Base-by-base conservation (phyloP, 2,797 vertebrate species). In the Sebastolobus alascanus region DNA sequence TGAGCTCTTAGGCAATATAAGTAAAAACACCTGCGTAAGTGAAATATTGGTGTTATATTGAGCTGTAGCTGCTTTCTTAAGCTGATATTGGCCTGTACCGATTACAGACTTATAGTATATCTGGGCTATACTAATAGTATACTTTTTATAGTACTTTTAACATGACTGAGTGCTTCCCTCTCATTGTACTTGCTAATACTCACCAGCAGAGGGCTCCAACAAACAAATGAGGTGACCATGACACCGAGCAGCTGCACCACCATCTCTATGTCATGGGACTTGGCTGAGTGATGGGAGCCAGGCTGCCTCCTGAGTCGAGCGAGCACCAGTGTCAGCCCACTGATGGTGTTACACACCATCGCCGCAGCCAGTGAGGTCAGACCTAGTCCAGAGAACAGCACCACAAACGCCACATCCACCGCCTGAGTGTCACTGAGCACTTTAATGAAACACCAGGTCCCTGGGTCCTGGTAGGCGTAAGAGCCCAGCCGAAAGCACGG, bases 191-290 rank as follows among this genome's bases (percentile, higher is more conserved):
- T 84, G 43, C 58, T 31, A 1, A 18, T 10, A 94, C 97, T 96
- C 90, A 98, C 97, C 97, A 98, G 93, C 87, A 98, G 93, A 67
- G 97, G 97, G 87, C 97, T 97, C 97, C 97, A 98, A 92, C 97
- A 98, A 87, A 98, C 95, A 69, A 96, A 97, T 0, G 97, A 97
- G 8, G 97, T 97, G 84, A 96, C 89, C 96, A 97, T 98, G 93
- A 98, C 97, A 67, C 97, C 97, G 38, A 97, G 92, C 60, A 98
- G 96, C 90, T 98, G 97, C 81, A 97, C 96, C 91, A 98, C 95
- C 97, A 98, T 98, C 93, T 98, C 97, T 56, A 98, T 96, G 88
- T 98, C 97, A 13, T 97, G 97, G 10, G 96, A 96, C 80, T 94
- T 96, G 58, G 95, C 80, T 2, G 94, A 93, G 55, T 92, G 95